These are phyloP conservation scores for Siderastrea siderea DNA, from an alignment of 92 coral and sea anemone species.

Conservation along the genomic window DNA sequence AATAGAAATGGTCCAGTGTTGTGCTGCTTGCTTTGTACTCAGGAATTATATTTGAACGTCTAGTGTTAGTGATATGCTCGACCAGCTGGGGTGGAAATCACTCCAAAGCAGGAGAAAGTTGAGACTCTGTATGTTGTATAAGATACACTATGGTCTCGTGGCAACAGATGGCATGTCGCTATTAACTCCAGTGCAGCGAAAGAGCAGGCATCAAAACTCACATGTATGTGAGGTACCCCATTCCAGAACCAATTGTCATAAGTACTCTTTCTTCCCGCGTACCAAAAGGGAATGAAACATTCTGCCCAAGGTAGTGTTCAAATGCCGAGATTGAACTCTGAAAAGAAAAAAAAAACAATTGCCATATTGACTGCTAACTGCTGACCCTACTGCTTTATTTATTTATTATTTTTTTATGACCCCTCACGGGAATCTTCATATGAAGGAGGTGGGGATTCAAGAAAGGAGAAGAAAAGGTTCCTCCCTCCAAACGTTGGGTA, in stretches of 20 bases:
- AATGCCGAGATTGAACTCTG: no score
- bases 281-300: no score
- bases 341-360: no score
- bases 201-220: conserved; percentile 31
- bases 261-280: neutral
- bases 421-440: no score
- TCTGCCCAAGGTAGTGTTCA: no score
- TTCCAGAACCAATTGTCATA: conserved; percentile 18
- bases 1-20: conserved; percentile 4
- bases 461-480: no score
- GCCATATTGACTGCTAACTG: no score
- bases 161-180: conserved; percentile 15
- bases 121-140: conserved; percentile 22
- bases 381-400: no score
- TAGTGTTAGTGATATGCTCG: conserved; percentile 13
- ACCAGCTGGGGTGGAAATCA: conserved; percentile 23
- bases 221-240: neutral
- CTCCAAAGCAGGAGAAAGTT: neutral
- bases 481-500: no score
- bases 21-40: conserved; percentile 19
- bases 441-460: no score
- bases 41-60: conserved; percentile 10
- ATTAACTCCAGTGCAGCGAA: neutral
- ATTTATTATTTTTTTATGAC: no score
- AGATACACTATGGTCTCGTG: conserved; percentile 22